phyloP scores from a whole-genome alignment of 2,888 invertebrate genomes.

The Microctonus brassicae region DNA sequence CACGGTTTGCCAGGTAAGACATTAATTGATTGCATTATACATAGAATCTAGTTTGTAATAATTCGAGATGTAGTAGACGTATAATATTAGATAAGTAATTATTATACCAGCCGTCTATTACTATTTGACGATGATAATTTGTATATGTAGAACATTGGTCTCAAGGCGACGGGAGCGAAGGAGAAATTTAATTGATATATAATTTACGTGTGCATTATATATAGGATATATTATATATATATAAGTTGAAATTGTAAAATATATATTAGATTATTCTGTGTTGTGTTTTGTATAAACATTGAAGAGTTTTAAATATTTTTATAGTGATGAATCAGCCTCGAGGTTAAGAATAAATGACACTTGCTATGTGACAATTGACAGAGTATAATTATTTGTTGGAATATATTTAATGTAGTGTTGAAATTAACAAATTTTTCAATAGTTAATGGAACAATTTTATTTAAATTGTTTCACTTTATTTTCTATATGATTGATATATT shows the following conservation, averaged over 20 bases:
- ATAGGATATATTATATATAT: neutral
- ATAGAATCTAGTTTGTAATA: neutral
- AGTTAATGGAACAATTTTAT: neutral
- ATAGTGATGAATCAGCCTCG: neutral
- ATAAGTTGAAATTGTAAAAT: neutral
- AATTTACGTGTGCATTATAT: slow-evolving; percentile 46
- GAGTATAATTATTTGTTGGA: neutral
- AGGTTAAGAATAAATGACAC: neutral
- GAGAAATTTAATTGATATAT: slow-evolving; percentile 57
- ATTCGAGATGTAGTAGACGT: slow-evolving; percentile 19
- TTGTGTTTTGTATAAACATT: neutral
- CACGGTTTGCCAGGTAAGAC: slow-evolving; percentile 27
- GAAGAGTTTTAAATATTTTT: neutral
- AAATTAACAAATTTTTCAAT: no score
- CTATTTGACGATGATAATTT: slow-evolving; percentile 32
- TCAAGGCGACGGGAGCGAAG: neutral
- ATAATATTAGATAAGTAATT: slow-evolving; percentile 39
- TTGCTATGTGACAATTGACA: neutral
- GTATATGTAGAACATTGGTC: neutral
- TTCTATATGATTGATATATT: neutral
- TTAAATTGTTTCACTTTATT: neutral
- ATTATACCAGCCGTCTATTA: slow-evolving; percentile 31
- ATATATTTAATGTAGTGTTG: neutral
- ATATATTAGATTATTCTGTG: neutral
- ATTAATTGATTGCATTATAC: slow-evolving; percentile 32